Evolutionary conservation across 30 jellyfish, hydroid and myxozoan species (phyloP), one percentile per base, ranked within the genome.

Genomic region (Hydra vulgaris): DNA sequence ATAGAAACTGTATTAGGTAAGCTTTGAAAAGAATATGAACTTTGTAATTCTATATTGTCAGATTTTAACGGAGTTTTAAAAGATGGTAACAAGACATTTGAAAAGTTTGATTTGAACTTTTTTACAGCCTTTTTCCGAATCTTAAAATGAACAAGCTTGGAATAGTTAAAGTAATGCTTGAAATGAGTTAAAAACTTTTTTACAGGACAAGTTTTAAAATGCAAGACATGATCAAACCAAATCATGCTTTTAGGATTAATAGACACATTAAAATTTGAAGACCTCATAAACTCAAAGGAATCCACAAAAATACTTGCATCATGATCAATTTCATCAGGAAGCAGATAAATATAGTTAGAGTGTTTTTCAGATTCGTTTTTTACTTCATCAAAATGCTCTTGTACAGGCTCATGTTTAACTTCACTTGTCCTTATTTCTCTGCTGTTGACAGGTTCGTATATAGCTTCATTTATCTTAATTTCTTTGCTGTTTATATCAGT

Each of bases 201-300:
- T 40, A 40, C 8, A 12, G 61, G 61, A 40, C 61, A 40, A 40
- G 8, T 40, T 12, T 40, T 40, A 40, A 40, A 12, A 3, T 3
- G 5, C 15, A 68, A n/a, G 16, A 16, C 4, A 16, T 23, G 25
- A 20, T 68, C 75, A 68, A 68, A 68, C 75, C 75, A 68, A 3
- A 68, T 20, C 27, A 4, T 68, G 75, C 75, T 68, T n/a, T 68
- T 68, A n/a, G 27, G 25, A 15, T 68, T 68, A 4, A 68, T 3
- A 20, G 75, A 68, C 25, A 68, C 8, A 68, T 68, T 15, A 23
- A n/a, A 68, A 4, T 23, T 20, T 68, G 75, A n/a, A 68, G 75
- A 68, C 8, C 27, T 68, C 75, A 68, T 68, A 68, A 68, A 68
- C 27, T 68, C 75, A 68, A 68, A 68, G 27, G 75, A 68, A 15